phyloP scores from a whole-genome alignment of 53 echinoderm and acorn worm species.

The Holothuria leucospilota region DNA sequence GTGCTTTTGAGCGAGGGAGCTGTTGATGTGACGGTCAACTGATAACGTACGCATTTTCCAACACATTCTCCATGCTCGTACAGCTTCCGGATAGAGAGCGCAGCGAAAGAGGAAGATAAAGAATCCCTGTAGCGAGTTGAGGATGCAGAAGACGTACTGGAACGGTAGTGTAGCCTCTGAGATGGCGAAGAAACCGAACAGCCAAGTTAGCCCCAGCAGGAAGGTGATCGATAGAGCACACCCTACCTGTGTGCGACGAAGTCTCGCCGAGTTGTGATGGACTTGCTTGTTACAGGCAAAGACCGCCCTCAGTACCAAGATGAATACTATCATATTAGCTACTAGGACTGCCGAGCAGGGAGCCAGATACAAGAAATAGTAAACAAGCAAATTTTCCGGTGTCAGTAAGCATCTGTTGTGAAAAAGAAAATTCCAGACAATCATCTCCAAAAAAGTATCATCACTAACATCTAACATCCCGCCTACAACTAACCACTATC shows the following conservation, averaged over 20 bases:
- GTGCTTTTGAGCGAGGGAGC: constrained; percentile 42
- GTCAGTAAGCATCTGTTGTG: constrained; percentile 71
- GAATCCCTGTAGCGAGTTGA: constrained; percentile 86
- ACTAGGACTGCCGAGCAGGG: constrained; percentile 77
- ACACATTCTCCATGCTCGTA: constrained; percentile 75
- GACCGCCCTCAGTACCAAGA: constrained; percentile 75
- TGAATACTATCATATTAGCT: constrained; percentile 81
- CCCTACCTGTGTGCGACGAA: constrained; percentile 87
- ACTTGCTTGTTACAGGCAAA: constrained; percentile 72
- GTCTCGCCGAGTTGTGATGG: constrained; percentile 46
- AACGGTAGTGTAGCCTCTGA: constrained; percentile 74
- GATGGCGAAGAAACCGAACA: constrained; percentile 80
- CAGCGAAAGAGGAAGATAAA: constrained; percentile 94
- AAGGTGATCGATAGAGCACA: constrained; percentile 89
- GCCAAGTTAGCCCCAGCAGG: constrained; percentile 87
- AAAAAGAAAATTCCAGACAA: background rate
- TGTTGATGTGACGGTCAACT: constrained; percentile 50
- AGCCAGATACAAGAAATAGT: constrained; percentile 80
- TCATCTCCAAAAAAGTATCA: background rate
- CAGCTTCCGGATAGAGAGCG: constrained; percentile 87
- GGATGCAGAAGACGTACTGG: constrained; percentile 81
- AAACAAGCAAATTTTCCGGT: constrained; percentile 60
- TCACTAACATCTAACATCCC: too few relatives aligned
- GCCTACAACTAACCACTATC: too few relatives aligned
- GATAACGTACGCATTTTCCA: constrained; percentile 64